These are phyloP conservation scores for Crocuta crocuta DNA, from an alignment of 2,113 vertebrate genomes.

Conservation along the genomic window DNA sequence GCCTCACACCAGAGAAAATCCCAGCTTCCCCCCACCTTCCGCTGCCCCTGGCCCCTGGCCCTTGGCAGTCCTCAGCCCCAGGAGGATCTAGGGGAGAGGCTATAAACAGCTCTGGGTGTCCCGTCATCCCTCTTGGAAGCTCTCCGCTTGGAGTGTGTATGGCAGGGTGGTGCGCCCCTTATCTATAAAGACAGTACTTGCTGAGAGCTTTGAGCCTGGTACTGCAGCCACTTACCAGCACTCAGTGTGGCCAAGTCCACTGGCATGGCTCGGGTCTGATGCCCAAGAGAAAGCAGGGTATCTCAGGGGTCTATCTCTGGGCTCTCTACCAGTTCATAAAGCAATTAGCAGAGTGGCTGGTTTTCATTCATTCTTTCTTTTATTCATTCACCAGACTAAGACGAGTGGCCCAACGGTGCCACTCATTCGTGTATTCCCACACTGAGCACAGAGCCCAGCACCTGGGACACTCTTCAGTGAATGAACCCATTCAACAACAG, in stretches of 20 bases:
- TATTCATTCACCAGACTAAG: slow-evolving; percentile 60
- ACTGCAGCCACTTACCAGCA: neutral
- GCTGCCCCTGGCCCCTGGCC: neutral
- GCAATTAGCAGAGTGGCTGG: slow-evolving; percentile 2
- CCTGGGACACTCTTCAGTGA: neutral
- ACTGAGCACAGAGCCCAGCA: neutral
- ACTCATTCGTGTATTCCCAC: neutral
- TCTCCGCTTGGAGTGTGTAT: neutral
- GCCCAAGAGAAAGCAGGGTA: neutral
- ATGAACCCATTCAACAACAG: neutral
- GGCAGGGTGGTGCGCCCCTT: neutral
- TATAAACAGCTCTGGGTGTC: neutral
- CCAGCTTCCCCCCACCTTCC: neutral
- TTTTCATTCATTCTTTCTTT: slow-evolving; percentile 47
- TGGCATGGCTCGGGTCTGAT: neutral
- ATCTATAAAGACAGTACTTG: neutral
- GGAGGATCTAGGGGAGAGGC: neutral
- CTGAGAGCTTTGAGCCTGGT: neutral
- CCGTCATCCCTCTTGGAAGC: neutral
- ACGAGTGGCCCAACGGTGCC: neutral
- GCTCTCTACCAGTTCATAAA: slow-evolving; percentile 16
- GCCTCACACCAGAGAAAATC: neutral
- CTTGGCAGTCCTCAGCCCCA: neutral
- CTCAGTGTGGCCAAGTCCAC: neutral
- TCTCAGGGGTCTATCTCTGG: neutral